Evolutionary conservation across 2,888 invertebrate genomes (phyloP), one percentile per base, ranked within the genome.

Genomic region (Nasonia oneida): DNA sequence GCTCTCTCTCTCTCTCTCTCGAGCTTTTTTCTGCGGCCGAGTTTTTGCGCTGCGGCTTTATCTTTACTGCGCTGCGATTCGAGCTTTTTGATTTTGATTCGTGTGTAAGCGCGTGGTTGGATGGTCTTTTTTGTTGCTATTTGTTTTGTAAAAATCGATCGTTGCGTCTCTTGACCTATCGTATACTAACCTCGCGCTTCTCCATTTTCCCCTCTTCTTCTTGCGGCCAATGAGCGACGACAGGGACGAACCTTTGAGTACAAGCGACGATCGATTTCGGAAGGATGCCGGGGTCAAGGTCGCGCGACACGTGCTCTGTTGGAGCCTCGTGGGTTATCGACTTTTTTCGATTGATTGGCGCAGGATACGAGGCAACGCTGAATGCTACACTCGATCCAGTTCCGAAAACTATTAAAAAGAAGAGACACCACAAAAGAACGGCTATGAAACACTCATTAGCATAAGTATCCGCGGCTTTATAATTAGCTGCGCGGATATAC

Each of bases 131-230:
- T 3, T n/a, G 6, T 8, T 29, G 33, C 4, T 33, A 14, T 29
- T 14, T 64, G 10, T 2, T 47, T 10, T 47, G 12, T 47, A 47
- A 12, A 47, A 47, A 47, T 47, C 12, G 10, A 47, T 47, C 2
- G 3, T 47, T 1, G 47, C 57, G 8, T 50, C 47, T 61, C 89
- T 90, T 89, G 90, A 90, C 90, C 90, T 89, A 87, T 88, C 8
- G 29, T 29, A 23, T 37, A 61, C 29, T 57, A 37, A 57, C 6
- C 87, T 87, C 37, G 10, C 23, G 50, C 57, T 61, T 84, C 76
- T 85, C 84, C 81, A 53, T 81, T 39, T 70, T 79, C 57, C 42
- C n/a, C 53, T 76, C 67, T 70, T 12, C 47, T 29, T 42, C 70
- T 64, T n/a, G 47, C 29, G n/a, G 23, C 10, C 3, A 12, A n/a